Evolutionary conservation across 2,888 invertebrate genomes (phyloP).

Genomic region (Drosophila melanosoma): DNA sequence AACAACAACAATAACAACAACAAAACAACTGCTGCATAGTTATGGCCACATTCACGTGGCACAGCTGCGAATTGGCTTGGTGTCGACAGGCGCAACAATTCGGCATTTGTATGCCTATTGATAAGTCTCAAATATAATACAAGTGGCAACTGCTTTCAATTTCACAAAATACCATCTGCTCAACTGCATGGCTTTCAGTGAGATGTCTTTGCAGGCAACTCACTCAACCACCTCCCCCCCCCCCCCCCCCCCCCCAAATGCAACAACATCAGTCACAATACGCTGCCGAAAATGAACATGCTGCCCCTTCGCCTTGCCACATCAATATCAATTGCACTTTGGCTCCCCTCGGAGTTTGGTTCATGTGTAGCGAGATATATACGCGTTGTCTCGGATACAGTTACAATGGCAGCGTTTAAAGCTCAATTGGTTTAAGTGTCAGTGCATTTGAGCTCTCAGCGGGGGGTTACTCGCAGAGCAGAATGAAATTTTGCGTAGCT

Average conservation of each 20-base stretch:
- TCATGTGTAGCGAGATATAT: conserved; percentile 3
- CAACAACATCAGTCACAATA: background rate
- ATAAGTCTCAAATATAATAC: conserved; percentile 56
- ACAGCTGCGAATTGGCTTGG: conserved; percentile 29
- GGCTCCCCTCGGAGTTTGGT: conserved; percentile 26
- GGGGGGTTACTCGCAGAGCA: conserved; percentile 24
- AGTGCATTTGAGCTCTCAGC: conserved; percentile 44
- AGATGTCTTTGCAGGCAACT: conserved; percentile 47
- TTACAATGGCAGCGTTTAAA: conserved; percentile 67
- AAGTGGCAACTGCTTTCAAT: conserved; percentile 47
- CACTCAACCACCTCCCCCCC: too few species aligned
- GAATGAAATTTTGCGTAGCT: conserved; percentile 16
- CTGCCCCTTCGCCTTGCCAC: conserved; percentile 30
- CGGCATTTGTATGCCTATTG: conserved; percentile 46
- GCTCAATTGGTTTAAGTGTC: conserved; percentile 76
- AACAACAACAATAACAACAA: background rate
- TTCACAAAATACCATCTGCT: conserved; percentile 28
- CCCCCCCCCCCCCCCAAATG: background rate
- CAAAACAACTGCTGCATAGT: conserved; percentile 28
- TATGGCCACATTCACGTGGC: conserved; percentile 33
- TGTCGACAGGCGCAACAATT: conserved; percentile 63
- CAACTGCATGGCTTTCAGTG: conserved; percentile 49
- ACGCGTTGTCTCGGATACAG: conserved; percentile 34
- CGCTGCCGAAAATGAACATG: background rate
- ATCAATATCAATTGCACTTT: conserved; percentile 61